Conservation (phyloP, 1,140 invertebrate genomes). For the Marisa cornuarietis region DNA sequence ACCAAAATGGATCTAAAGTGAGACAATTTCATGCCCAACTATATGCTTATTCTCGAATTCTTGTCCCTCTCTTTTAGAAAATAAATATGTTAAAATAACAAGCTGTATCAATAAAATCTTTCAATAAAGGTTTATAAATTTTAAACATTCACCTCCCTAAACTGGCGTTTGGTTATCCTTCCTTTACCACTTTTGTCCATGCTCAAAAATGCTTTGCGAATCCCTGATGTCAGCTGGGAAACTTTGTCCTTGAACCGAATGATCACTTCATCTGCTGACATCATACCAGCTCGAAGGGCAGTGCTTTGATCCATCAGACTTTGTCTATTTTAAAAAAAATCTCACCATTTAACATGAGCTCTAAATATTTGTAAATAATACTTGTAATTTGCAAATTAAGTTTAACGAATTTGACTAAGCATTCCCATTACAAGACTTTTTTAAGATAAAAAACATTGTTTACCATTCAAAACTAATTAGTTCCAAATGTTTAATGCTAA, state of each 20-base stretch:
- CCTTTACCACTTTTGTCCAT: slow-evolving; percentile 55
- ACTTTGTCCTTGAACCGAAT: slow-evolving; percentile 56
- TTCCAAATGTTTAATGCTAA: no score
- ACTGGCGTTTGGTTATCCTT: slow-evolving; percentile 54
- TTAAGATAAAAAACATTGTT: no score
- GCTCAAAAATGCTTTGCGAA: slow-evolving; percentile 53
- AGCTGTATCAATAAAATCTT: not conserved
- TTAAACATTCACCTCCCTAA: slow-evolving; percentile 49
- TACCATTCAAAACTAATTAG: no score
- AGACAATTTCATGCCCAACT: no score
- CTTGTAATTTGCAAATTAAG: no score
- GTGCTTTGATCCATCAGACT: slow-evolving; percentile 31
- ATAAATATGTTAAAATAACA: no score
- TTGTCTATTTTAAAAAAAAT: slow-evolving; percentile 39
- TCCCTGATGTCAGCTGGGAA: slow-evolving; percentile 46
- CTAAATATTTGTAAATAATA: no score
- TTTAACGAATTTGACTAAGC: no score
- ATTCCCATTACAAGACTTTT: no score
- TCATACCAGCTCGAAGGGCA: slow-evolving; percentile 42
- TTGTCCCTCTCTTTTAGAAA: no score
- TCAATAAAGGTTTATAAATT: not conserved
- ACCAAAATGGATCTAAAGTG: no score
- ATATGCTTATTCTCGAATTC: no score
- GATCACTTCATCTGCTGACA: slow-evolving; percentile 60
- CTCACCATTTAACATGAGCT: not conserved